phyloP scores from a whole-genome alignment of 2,113 vertebrate species.

The Dipodomys stephensi region DNA sequence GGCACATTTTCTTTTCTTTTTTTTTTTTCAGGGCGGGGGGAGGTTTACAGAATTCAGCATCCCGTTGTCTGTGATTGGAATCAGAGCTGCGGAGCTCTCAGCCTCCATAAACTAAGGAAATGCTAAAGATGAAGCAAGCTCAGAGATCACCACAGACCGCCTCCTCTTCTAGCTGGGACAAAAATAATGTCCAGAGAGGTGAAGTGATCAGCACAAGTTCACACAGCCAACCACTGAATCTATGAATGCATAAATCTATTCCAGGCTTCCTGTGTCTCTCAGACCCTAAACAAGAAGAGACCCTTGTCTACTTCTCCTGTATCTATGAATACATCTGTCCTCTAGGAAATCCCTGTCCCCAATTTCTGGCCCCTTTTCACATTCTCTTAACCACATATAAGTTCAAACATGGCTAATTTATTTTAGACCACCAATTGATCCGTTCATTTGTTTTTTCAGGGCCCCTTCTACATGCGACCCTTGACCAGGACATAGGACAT shows the following conservation, averaged over 20 bases:
- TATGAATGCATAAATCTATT: neutral
- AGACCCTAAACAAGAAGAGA: neutral
- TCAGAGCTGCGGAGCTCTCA: neutral
- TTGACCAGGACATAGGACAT: neutral
- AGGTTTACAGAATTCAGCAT: neutral
- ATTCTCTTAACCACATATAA: neutral
- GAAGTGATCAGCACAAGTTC: neutral
- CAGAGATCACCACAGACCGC: neutral
- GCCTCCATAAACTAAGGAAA: neutral
- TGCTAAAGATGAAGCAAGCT: neutral
- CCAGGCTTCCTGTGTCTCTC: no score
- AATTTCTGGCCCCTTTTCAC: neutral
- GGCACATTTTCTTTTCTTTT: conserved; percentile 43
- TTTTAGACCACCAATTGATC: no score
- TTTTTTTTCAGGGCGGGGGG: neutral
- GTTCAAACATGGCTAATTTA: neutral
- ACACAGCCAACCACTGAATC: no score
- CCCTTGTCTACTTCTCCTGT: neutral
- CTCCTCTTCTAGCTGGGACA: neutral
- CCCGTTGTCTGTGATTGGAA: neutral
- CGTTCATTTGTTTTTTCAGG: neutral
- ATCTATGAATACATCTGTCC: neutral
- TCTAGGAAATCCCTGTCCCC: neutral
- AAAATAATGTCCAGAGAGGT: neutral
- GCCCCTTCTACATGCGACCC: neutral